A percentile compares a stretch with the other conserved stretches of the same genome.
Evolutionary conservation across 2,113 vertebrate genomes (phyloP).

Genomic region (Hippopotamus amphibius): DNA sequence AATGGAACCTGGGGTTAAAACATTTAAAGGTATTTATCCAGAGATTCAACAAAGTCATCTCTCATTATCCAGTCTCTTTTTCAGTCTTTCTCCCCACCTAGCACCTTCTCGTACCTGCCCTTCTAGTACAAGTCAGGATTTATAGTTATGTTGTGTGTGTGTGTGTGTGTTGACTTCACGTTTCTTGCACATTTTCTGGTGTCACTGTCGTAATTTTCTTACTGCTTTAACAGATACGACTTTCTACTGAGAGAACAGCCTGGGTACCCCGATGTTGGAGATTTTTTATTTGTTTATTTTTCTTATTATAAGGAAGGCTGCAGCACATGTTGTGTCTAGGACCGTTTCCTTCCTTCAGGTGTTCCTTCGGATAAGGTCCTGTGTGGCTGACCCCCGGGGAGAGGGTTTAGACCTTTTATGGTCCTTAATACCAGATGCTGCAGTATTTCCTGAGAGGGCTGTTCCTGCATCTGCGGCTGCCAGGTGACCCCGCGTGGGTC

Average conservation of each 20-base stretch:
- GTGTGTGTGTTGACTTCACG: background rate
- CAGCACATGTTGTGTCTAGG: background rate
- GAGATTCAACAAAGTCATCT: fast-evolving
- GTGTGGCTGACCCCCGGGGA: fast-evolving
- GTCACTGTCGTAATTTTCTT: fast-evolving
- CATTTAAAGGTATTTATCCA: fast-evolving
- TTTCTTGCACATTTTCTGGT: background rate
- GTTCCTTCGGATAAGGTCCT: background rate
- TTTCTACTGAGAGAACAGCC: fast-evolving
- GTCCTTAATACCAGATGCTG: background rate
- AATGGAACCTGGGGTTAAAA: background rate
- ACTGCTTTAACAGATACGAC: fast-evolving
- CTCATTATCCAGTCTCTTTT: background rate
- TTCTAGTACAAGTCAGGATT: fast-evolving
- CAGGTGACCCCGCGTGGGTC: background rate
- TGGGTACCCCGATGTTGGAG: fast-evolving
- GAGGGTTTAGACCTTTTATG: background rate
- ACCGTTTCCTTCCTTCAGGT: background rate
- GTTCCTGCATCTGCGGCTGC: fast-evolving
- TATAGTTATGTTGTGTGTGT: fast-evolving
- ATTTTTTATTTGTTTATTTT: background rate
- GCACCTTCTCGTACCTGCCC: fast-evolving
- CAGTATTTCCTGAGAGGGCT: background rate
- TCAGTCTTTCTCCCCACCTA: fast-evolving
- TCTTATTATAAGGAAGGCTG: background rate